Evolutionary conservation across 2,113 vertebrate genomes (phyloP), one percentile per base, ranked within the genome.

Genomic region (Empidonax traillii): DNA sequence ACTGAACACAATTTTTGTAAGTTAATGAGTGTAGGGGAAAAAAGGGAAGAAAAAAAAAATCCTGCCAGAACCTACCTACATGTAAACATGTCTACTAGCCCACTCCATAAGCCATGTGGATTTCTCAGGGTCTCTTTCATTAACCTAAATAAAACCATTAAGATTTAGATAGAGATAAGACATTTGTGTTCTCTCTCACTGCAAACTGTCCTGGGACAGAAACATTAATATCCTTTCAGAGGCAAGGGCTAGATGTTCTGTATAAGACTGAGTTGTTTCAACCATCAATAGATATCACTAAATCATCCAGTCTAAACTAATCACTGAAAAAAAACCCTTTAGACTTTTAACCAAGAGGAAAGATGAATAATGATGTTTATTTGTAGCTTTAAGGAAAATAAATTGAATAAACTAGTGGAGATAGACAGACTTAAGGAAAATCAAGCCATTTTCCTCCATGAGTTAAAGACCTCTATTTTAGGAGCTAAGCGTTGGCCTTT

Each of bases 1-100:
- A 77, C 39, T 44, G 66, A 85, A 79, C 51, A 89, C 5, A 83
- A 62, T 94, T 94, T 92, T 87, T 83, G 65, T 80, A 85, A 94
- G 53, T 65, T 96, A 95, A 94, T 91, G 84, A 92, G 28, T 27
- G 12, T 37, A 69, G 13, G 1, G 4, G 4, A 22, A 61, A 56
- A 53, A 11, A 44, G 14, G 1, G 1, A 35, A 17, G 3, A 8
- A 28, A 76, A 69, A 75, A 66, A 24, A n/a, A 24, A 3, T n/a
- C 25, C 7, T 79, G 11, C 16, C 24, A 89, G 56, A 86, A 71
- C 24, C 17, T 58, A 35, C 31, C 23, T 67, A 22, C 3, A 21
- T 41, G 53, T 28, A 67, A 44, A 55, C 5, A 4, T 81, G 55
- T 73, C 37, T 63, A 3, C 23, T 58, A 59, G 3, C 12, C 23